Base-by-base conservation (phyloP, 64 coral and sea anemone species). In the Orbicella faveolata region DNA sequence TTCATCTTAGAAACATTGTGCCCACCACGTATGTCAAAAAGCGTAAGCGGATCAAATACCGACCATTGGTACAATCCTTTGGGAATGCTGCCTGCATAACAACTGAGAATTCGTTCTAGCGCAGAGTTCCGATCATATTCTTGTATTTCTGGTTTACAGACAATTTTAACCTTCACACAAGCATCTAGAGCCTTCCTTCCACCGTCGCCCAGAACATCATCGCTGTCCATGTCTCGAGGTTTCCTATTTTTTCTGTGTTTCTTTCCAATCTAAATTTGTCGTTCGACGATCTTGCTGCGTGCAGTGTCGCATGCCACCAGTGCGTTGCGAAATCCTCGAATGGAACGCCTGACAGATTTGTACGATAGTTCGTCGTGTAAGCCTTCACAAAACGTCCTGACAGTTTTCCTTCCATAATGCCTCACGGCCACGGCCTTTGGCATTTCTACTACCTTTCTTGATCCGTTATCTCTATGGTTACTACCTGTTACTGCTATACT, bases 81-180 rank as follows among this genome's bases (percentile, higher is more conserved):
- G 1, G 66, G 66, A n/a, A 69, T 23, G 19, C 19, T 1, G 23
- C 66, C 66, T n/a, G 19, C 66, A 69, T 69, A 69, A 69, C 66
- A 69, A n/a, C 66, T 25, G 8, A 9, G 19, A 18, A 69, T 23
- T 69, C 66, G 19, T 26, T n/a, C 5, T 9, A 69, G 66, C 2
- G 66, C 66, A 69, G 66, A 23, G 8, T 69, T 23, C 21, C 66
- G 21, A 8, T 69, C 6, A 41, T 83, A 83, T 12, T 41, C 63
- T 0, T 9, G 61, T 39, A 39, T 20, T 69, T 69, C 5, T 66
- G 80, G 61, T 23, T 33, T 44, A 8, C 61, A 18, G 2, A 1
- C 20, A 41, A 23, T 83, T 17, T 21, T 64, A 5, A 83, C 80
- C 17, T 83, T 83, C 1, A 83, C 80, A 39, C 80, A 83, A 13